A percentile compares a stretch with the other conserved stretches of the same genome.
Conservation (phyloP, 2,888 invertebrate genomes). For the Campopleginae sp. region DNA sequence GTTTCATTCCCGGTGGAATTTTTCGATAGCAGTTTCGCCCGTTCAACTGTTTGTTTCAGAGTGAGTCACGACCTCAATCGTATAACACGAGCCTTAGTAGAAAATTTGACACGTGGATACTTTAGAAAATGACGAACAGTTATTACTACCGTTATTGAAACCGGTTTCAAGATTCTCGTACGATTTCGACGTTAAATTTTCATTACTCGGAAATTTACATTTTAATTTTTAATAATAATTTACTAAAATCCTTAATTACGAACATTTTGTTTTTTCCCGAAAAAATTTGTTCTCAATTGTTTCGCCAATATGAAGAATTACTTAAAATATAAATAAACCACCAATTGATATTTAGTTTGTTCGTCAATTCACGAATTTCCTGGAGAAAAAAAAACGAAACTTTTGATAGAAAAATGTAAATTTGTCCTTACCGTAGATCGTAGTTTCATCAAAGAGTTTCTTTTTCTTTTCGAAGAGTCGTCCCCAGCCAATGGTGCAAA, state of each 20-base stretch:
- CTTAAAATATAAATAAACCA: background rate
- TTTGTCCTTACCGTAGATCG: conserved; percentile 89
- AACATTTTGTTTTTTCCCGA: too few relatives aligned
- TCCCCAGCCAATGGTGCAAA: conserved; percentile 89
- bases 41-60: background rate
- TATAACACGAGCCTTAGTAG: background rate
- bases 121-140: conserved; percentile 5
- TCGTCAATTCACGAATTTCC: background rate
- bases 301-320: background rate
- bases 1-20: background rate
- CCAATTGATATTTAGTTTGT: background rate
- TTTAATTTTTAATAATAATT: background rate
- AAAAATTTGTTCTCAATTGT: too few relatives aligned
- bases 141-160: conserved; percentile 48
- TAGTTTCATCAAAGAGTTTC: conserved; percentile 89
- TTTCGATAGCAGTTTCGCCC: background rate
- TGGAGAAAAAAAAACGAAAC: background rate
- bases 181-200: background rate
- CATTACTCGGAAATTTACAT: background rate
- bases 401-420: background rate
- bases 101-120: conserved; percentile 9
- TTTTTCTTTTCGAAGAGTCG: conserved; percentile 89
- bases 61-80: background rate
- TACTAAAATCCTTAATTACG: background rate
- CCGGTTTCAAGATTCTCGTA: conserved; percentile 19